Percentiles rank a stretch among this genome's conserved stretches.
These are phyloP conservation scores for Tenrec ecaudatus DNA, from an alignment of 2,113 vertebrate genomes.

Conservation along the genomic window DNA sequence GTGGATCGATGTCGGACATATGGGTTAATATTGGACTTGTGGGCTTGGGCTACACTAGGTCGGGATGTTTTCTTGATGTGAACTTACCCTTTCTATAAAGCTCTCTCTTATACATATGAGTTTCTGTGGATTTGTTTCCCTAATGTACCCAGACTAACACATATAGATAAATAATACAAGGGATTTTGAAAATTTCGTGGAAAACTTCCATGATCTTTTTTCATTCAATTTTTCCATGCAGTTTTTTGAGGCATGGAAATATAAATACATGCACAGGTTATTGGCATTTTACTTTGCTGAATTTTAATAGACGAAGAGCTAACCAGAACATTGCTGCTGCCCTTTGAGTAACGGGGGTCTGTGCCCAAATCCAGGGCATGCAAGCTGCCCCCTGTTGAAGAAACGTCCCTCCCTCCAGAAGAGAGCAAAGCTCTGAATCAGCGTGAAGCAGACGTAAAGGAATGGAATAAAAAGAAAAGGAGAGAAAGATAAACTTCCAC, in stretches of 20 bases:
- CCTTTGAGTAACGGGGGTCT: not conserved
- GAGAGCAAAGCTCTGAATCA: not conserved
- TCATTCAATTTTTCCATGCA: too few relatives aligned
- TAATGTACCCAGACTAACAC: too few relatives aligned
- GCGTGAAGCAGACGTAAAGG: constrained; percentile 24
- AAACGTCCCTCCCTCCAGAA: not conserved
- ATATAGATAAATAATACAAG: too few relatives aligned
- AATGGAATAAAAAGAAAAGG: constrained; percentile 39
- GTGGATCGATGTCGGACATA: too few relatives aligned
- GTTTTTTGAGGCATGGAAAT: not conserved
- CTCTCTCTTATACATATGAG: too few relatives aligned
- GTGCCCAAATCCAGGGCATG: not conserved
- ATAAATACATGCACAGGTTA: not conserved
- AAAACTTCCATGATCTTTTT: too few relatives aligned
- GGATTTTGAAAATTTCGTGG: too few relatives aligned
- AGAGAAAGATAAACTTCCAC: constrained; percentile 36
- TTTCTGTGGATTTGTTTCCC: too few relatives aligned
- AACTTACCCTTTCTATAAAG: too few relatives aligned
- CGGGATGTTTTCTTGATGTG: too few relatives aligned
- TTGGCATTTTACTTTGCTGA: not conserved
- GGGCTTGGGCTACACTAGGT: too few relatives aligned
- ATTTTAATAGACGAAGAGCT: not conserved
- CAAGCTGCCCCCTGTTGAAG: not conserved
- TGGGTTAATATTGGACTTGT: too few relatives aligned
- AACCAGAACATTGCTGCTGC: not conserved